Conservation (phyloP, 2,797 vertebrate species). For the Eulemur rubriventer region DNA sequence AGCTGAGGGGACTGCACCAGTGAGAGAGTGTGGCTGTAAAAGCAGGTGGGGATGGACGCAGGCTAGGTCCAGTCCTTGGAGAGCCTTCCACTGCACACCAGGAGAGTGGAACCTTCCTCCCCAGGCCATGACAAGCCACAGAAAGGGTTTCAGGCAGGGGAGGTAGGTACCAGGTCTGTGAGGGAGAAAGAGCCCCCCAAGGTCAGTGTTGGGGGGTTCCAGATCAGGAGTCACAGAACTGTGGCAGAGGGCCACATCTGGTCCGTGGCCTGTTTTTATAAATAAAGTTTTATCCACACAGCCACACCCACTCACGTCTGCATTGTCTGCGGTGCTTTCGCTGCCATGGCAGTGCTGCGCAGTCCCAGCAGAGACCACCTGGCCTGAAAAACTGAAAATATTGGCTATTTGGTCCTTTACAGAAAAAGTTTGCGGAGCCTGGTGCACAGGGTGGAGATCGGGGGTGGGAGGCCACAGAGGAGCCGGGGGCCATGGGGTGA, state of each 20-base stretch:
- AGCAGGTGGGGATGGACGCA: no score
- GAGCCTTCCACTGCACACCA: background rate
- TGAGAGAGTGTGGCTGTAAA: background rate
- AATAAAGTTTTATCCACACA: slow-evolving; percentile 9
- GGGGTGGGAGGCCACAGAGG: background rate
- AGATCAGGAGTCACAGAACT: background rate
- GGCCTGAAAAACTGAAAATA: background rate
- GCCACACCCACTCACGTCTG: background rate
- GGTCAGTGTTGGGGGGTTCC: background rate
- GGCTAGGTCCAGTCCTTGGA: background rate
- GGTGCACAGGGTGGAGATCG: background rate
- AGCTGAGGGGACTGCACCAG: background rate
- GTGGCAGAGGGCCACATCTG: background rate
- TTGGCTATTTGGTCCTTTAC: background rate
- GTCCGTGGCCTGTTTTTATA: background rate
- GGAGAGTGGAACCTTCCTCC: background rate
- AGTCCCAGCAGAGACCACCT: background rate
- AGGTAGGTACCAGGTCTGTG: background rate
- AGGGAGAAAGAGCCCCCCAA: background rate
- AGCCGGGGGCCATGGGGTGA: rapidly evolving
- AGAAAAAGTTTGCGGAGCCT: background rate
- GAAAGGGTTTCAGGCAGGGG: background rate
- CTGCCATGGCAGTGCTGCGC: background rate
- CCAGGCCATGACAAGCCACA: background rate
- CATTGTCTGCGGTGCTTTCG: background rate